phyloP scores from a whole-genome alignment of 2,888 invertebrate genomes.

The Dasysyrphus albostriatus region DNA sequence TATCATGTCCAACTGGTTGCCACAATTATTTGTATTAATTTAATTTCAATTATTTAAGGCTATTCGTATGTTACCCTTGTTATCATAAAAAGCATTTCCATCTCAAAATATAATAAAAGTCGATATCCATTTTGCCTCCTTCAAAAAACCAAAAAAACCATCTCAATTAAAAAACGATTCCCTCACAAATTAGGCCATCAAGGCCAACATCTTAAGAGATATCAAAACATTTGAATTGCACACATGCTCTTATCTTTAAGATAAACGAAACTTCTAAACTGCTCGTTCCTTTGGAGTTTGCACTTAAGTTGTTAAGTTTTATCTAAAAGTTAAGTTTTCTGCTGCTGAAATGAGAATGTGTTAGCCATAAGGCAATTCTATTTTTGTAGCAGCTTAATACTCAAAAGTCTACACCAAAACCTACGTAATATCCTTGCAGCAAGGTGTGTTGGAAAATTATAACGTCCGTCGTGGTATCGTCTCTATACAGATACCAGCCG shows the following conservation, averaged over 20 bases:
- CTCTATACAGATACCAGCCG: not conserved
- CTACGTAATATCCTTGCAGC: not conserved
- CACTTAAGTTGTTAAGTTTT: conserved; percentile 11
- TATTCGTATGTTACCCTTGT: no score
- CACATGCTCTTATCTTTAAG: not conserved
- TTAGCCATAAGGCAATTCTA: not conserved
- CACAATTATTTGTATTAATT: no score
- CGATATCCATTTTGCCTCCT: not conserved
- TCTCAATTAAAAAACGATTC: not conserved
- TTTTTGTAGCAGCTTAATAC: not conserved
- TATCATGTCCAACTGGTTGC: no score
- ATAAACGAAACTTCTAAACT: not conserved
- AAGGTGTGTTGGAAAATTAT: not conserved
- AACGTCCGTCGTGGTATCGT: not conserved
- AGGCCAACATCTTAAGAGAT: not conserved
- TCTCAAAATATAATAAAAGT: not conserved
- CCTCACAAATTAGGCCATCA: not conserved
- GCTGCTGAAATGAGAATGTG: not conserved
- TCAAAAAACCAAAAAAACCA: not conserved
- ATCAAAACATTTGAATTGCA: not conserved
- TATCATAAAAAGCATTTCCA: no score
- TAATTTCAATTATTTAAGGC: no score
- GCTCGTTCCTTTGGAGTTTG: not conserved
- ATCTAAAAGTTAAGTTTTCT: not conserved
- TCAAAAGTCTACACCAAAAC: no score